These are phyloP conservation scores for Sapayoa aenigma DNA, from an alignment of 2,113 vertebrate species.

Conservation along the genomic window DNA sequence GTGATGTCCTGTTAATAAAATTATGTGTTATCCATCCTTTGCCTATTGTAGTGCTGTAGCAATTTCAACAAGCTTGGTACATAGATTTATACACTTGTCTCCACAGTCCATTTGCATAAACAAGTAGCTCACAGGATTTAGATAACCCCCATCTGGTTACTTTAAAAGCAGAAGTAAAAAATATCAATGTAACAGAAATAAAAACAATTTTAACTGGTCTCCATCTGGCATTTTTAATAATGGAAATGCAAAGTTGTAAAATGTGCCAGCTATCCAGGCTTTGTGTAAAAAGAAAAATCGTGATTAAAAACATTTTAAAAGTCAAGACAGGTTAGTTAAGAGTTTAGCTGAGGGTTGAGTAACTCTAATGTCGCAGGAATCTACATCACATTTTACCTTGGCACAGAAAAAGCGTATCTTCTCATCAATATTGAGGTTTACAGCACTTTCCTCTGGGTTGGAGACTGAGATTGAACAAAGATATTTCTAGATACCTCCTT, in stretches of 20 bases:
- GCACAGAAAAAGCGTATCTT: background rate
- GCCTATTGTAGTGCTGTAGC: background rate
- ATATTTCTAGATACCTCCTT: background rate
- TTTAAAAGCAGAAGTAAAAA: conserved; percentile 29
- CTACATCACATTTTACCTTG: background rate
- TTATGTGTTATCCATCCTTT: background rate
- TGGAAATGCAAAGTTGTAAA: background rate
- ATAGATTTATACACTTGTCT: background rate
- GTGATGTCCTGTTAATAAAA: background rate
- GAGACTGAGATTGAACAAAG: background rate
- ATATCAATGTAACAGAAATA: background rate
- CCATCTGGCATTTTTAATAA: conserved; percentile 52
- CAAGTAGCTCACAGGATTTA: conserved; percentile 41
- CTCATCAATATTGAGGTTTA: background rate
- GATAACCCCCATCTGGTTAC: conserved; percentile 16
- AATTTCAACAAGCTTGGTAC: background rate
- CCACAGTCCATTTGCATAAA: conserved; percentile 7
- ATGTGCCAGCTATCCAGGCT: background rate
- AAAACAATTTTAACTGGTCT: background rate
- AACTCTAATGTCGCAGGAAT: background rate
- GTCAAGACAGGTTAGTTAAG: background rate
- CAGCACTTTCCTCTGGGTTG: background rate
- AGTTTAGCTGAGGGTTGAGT: background rate
- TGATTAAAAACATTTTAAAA: background rate
- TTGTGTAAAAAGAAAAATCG: background rate